Evolutionary conservation across 2,797 vertebrate species (phyloP).

Genomic region (Sebastes oblongus): DNA sequence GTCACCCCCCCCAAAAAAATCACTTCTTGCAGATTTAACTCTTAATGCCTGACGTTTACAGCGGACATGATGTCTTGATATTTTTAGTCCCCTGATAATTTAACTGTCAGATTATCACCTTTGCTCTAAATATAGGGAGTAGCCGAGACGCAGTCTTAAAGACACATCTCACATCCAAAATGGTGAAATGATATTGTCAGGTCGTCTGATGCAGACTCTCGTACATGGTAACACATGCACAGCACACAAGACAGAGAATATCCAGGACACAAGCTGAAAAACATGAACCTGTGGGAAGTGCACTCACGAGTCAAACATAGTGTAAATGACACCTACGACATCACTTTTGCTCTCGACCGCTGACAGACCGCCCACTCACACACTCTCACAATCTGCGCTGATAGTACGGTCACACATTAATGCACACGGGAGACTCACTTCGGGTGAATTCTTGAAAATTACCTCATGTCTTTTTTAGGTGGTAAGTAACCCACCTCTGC

Average conservation of each 20-base stretch:
- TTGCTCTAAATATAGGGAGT: constrained; percentile 69
- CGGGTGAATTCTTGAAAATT: constrained; percentile 24
- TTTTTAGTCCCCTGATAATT: constrained; percentile 60
- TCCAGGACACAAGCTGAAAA: constrained; percentile 12
- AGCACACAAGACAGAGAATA: constrained; percentile 10
- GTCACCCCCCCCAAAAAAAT: not conserved
- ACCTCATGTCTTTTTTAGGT: not conserved
- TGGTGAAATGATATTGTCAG: constrained; percentile 15
- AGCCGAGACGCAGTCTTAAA: constrained; percentile 54
- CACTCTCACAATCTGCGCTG: constrained; percentile 7
- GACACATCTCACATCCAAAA: constrained; percentile 42
- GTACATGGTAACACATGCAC: constrained; percentile 4
- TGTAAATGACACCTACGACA: constrained; percentile 33
- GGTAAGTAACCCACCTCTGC: constrained; percentile 49
- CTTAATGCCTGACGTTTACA: not conserved
- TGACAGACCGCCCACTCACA: constrained; percentile 23
- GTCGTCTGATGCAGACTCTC: constrained; percentile 12
- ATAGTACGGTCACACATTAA: constrained; percentile 2
- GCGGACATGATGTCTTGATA: constrained; percentile 40
- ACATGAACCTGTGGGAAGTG: constrained; percentile 39
- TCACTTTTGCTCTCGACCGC: constrained; percentile 28
- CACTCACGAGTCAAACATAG: constrained; percentile 23
- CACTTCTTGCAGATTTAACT: not conserved
- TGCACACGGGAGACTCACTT: constrained; percentile 3
- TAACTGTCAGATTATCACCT: constrained; percentile 60